These are phyloP conservation scores for Chymomyza costata DNA, from an alignment of 1,140 invertebrate species.

Conservation along the genomic window DNA sequence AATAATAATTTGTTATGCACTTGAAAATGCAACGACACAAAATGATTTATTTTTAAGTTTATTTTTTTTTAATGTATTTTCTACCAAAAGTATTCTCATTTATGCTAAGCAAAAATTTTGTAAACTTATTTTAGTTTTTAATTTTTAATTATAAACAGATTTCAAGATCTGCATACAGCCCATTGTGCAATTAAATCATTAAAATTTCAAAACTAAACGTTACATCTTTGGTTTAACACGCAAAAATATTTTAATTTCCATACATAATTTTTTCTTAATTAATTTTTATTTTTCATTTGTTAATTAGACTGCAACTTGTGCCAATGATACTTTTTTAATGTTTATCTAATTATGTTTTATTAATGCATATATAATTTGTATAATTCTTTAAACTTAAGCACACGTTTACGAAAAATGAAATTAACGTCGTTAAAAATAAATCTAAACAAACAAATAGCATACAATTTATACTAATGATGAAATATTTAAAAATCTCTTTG, in stretches of 20 bases:
- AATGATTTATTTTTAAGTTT: conserved; percentile 28
- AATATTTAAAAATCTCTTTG: conserved; percentile 56
- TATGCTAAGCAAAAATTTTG: conserved; percentile 7
- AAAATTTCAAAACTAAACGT: conserved; percentile 16
- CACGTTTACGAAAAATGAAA: conserved; percentile 18
- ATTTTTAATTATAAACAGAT: too few relatives aligned
- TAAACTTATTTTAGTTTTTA: conserved; percentile 4
- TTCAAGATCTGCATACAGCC: not conserved
- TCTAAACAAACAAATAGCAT: conserved; percentile 13
- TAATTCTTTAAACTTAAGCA: conserved; percentile 35
- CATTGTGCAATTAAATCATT: conserved; percentile 37
- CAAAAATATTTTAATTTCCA: conserved; percentile 18
- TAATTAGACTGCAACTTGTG: conserved; percentile 75
- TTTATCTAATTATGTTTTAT: conserved; percentile 52
- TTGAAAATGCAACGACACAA: conserved; percentile 1
- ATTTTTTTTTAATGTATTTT: conserved; percentile 17
- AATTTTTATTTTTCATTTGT: conserved; percentile 38
- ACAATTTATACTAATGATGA: conserved; percentile 46
- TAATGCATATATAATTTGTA: conserved; percentile 41
- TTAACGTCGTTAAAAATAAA: conserved; percentile 18
- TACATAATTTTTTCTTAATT: conserved; percentile 34
- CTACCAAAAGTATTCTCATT: conserved; percentile 56
- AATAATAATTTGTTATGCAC: conserved; percentile 1
- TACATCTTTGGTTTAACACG: conserved; percentile 21
- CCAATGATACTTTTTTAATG: conserved; percentile 65